phyloP scores from a whole-genome alignment of 2,888 invertebrate genomes.

The Tiliacea citrago region DNA sequence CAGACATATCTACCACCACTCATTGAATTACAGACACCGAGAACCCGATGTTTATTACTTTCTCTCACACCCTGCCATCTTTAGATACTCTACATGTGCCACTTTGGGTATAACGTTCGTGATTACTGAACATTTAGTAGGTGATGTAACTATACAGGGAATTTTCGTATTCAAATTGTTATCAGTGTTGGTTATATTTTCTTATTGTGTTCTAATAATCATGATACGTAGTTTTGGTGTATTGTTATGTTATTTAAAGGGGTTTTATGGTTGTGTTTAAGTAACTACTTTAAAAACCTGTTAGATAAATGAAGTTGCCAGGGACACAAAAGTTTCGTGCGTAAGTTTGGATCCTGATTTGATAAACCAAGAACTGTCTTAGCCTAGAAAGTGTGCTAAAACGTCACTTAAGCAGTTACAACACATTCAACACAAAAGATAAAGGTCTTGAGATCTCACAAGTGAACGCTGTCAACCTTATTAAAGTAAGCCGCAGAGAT shows the following conservation, averaged over 20 bases:
- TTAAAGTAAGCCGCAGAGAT: conserved; percentile 63
- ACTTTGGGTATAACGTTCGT: conserved; percentile 33
- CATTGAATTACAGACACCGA: conserved; percentile 71
- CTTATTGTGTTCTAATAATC: neutral
- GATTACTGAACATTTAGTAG: conserved; percentile 33
- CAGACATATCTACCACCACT: conserved; percentile 66
- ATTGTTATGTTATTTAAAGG: neutral
- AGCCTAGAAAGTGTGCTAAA: conserved; percentile 9
- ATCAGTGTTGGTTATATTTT: neutral
- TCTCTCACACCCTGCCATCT: conserved; percentile 58
- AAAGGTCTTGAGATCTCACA: conserved; percentile 12
- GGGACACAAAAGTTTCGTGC: neutral
- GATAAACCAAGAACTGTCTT: no score
- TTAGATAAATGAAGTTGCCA: neutral
- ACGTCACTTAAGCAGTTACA: neutral
- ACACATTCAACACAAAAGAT: conserved; percentile 17
- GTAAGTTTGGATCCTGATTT: neutral
- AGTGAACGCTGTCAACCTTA: conserved; percentile 44
- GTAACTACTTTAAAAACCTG: conserved; percentile 8
- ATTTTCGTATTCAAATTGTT: conserved; percentile 34
- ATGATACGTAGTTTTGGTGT: neutral
- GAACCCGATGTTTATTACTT: conserved; percentile 65
- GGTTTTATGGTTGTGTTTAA: neutral
- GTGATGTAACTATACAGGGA: neutral
- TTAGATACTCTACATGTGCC: conserved; percentile 41